Evolutionary conservation across 2,888 invertebrate species (phyloP), one percentile per base, ranked within the genome.

Genomic region (Tachina fera): DNA sequence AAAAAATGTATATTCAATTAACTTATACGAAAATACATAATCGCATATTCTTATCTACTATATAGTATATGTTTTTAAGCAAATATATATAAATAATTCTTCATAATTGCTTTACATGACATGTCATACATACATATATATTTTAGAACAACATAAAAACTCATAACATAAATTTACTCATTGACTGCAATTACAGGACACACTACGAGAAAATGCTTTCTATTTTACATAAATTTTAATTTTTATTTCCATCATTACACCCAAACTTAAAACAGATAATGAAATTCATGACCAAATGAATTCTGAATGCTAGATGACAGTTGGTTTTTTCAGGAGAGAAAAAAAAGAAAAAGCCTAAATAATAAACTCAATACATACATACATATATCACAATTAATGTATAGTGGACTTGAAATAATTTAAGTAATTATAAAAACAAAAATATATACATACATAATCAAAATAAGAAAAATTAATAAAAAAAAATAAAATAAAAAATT

Each of bases 371-470:
- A 72, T 43, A 80, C 67, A 76, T 72, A 83, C 83, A 72, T 43
- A 80, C 67, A 76, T 72, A 83, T 85, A 77, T 87, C 84, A 88
- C 80, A 31, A 31, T 87, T 83, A 83, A 88, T 86, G 87, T 87
- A 87, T 87, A 87, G 87, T 65, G 87, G 76, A 87, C 82, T 70
- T 80, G 71, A 86, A 78, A 68, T 81, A 87, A 79, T 80, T 75
- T 87, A 87, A 88, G 85, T 13, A 72, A 86, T 87, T 84, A 80
- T 85, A 86, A 83, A 72, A 74, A 74, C 31, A 78, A 77, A 65
- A 81, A 63, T 77, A 87, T n/a, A n/a, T n/a, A n/a, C n/a, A n/a
- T 81, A 86, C 75, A 87, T 88, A 87, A 88, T 85, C 87, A 78
- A 84, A 82, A 83, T 84, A 68, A 76, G 68, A 74, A 49, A 31